phyloP scores from a whole-genome alignment of 2,888 invertebrate species.

The Criorhina ranunculi region DNA sequence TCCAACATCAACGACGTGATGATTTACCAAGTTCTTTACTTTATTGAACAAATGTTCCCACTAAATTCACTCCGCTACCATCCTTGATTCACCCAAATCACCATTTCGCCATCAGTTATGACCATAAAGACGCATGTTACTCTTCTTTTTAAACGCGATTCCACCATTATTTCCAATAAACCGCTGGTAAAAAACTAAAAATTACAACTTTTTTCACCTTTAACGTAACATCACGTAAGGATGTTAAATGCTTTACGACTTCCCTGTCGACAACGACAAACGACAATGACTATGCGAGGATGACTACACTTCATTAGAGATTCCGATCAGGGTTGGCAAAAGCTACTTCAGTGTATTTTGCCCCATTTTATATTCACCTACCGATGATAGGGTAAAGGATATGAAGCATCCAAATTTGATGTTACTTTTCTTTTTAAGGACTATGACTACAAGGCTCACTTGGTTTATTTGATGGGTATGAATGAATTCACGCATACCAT shows the following conservation, averaged over 20 bases:
- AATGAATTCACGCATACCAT: constrained; percentile 45
- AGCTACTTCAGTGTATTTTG: constrained; percentile 15
- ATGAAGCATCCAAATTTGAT: constrained; percentile 59
- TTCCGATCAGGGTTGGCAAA: constrained; percentile 55
- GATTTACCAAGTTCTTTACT: background rate
- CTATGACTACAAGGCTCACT: constrained; percentile 60
- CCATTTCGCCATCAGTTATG: constrained; percentile 32
- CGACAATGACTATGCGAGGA: constrained; percentile 15
- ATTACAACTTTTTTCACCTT: constrained; percentile 28
- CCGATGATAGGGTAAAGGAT: constrained; percentile 48
- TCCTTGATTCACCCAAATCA: constrained; percentile 37
- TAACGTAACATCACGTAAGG: constrained; percentile 52
- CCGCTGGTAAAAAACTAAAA: constrained; percentile 10
- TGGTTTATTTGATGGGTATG: constrained; percentile 49
- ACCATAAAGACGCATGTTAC: constrained; percentile 34
- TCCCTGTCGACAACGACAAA: constrained; percentile 29
- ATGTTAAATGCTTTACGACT: constrained; percentile 68
- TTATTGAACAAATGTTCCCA: background rate
- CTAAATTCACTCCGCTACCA: constrained; percentile 39
- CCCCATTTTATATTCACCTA: background rate
- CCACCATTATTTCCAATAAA: constrained; percentile 38
- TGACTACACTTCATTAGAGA: constrained; percentile 68
- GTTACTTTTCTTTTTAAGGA: constrained; percentile 43
- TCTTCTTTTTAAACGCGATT: constrained; percentile 28
- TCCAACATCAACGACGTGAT: background rate